phyloP scores from a whole-genome alignment of 2,888 invertebrate species.

The Dolomedes plantarius region DNA sequence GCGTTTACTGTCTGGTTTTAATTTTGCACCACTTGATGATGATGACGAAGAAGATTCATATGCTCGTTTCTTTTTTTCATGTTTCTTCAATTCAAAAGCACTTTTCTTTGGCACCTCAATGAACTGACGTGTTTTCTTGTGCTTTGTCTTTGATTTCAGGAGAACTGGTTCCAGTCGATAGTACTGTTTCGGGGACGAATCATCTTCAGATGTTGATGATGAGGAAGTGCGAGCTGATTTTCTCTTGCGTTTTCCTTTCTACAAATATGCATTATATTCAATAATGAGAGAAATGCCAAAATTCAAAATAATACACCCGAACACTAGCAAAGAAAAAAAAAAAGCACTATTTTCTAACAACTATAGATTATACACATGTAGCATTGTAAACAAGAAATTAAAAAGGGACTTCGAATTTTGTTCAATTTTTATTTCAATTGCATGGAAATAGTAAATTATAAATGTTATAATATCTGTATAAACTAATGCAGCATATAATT shows the following conservation, averaged over 20 bases:
- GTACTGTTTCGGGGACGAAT: slow-evolving; percentile 58
- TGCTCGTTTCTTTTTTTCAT: slow-evolving; percentile 46
- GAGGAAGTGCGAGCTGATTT: slow-evolving; percentile 20
- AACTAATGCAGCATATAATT: no score
- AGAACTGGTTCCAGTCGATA: slow-evolving; percentile 59
- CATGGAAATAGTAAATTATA: no score
- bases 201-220: slow-evolving; percentile 31
- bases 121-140: slow-evolving; percentile 21
- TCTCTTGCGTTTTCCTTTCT: slow-evolving; percentile 18
- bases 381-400: no score
- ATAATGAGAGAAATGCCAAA: neutral
- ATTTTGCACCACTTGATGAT: slow-evolving; percentile 26
- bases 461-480: no score
- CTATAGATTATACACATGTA: no score
- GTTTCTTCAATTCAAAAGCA: slow-evolving; percentile 50
- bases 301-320: neutral
- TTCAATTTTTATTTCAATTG: no score
- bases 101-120: slow-evolving; percentile 51
- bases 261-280: neutral
- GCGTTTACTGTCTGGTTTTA: slow-evolving; percentile 19
- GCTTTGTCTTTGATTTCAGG: slow-evolving; percentile 53
- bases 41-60: slow-evolving; percentile 27
- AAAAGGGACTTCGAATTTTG: no score
- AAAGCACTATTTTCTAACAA: no score
- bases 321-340: no score